Base-by-base conservation (phyloP, 2,113 vertebrate genomes). In the Polyodon spathula region DNA sequence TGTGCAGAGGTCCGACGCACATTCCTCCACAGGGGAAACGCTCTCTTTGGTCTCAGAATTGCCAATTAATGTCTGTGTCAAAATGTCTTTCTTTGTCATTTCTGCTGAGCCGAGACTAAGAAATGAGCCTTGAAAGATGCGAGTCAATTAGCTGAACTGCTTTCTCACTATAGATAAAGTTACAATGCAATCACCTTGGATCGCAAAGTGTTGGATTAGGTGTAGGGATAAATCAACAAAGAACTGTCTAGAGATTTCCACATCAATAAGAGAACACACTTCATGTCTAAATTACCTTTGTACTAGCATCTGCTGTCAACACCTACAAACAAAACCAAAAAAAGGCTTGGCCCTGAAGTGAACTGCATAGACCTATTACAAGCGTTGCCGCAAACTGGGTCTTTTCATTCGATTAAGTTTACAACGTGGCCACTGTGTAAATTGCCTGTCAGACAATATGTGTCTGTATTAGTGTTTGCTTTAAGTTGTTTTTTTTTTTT, bases 31-130 rank as follows among this genome's bases (percentile, higher is more conserved):
- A 10, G 63, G 15, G 68, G 68, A 69, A 68, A 59, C 66, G 67
- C 61, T 68, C 73, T 40, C 27, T 76, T 68, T 63, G 69, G 56
- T 63, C 56, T 59, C 64, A 67, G 63, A 69, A 82, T 77, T 77
- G 76, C 68, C 71, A 79, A 82, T 84, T 83, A 83, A 76, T 15
- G 52, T 5, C 15, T 40, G 66, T 78, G 79, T 84, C 80, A 79
- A 76, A 62, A 74, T 82, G 78, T 84, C 80, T 76, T 74, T 84
- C 78, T 68, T 44, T 54, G 68, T 71, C 67, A 80, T 82, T 78
- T 81, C 67, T 72, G 73, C 74, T 58, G 80, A 76, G 74, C 73
- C 70, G 58, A 64, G 58, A 68, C 73, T 67, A 64, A 64, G 62
- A 44, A 63, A 50, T 50, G 1, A 50, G 48, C 48, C 12, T 53